phyloP scores from a whole-genome alignment of 2,797 vertebrate species.

The Squalus acanthias region DNA sequence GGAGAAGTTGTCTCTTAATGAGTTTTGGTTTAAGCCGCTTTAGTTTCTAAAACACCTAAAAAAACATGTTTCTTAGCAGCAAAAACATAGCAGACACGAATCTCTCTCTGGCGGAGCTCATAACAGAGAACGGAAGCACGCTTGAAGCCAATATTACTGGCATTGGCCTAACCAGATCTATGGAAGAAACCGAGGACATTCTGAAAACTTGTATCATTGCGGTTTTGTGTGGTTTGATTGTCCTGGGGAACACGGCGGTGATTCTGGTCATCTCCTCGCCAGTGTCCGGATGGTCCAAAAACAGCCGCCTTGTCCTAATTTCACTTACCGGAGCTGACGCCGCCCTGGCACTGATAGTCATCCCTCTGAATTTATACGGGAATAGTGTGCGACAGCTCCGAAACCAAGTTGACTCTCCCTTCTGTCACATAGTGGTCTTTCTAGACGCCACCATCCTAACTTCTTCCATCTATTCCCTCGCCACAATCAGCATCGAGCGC shows the following conservation, averaged over 20 bases:
- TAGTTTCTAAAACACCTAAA: background rate
- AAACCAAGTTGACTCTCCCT: slow-evolving; percentile 53
- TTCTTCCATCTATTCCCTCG: slow-evolving; percentile 72
- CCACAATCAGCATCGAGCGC: slow-evolving; percentile 68
- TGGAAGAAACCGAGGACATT: slow-evolving; percentile 54
- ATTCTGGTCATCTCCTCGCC: slow-evolving; percentile 69
- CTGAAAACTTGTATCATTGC: slow-evolving; percentile 66
- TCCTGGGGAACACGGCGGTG: slow-evolving; percentile 68
- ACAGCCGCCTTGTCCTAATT: slow-evolving; percentile 68
- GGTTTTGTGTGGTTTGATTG: slow-evolving; percentile 64
- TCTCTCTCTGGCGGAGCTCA: background rate
- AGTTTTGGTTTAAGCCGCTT: background rate
- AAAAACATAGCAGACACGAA: too few relatives aligned
- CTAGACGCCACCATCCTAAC: slow-evolving; percentile 68
- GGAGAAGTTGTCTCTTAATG: background rate
- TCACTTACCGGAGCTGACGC: slow-evolving; percentile 71
- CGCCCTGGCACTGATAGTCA: slow-evolving; percentile 67
- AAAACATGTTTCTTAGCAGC: background rate
- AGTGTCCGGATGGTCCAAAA: slow-evolving; percentile 72
- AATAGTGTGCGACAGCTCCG: slow-evolving; percentile 62
- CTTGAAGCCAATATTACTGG: slow-evolving; percentile 46
- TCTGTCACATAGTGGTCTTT: slow-evolving; percentile 71
- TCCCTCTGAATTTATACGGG: slow-evolving; percentile 71
- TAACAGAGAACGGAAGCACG: background rate
- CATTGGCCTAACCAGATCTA: slow-evolving; percentile 45